Percentiles rank a stretch among this genome's conserved stretches.
These are phyloP conservation scores for Silurus asotus DNA, from an alignment of 2,113 vertebrate genomes.

Conservation along the genomic window DNA sequence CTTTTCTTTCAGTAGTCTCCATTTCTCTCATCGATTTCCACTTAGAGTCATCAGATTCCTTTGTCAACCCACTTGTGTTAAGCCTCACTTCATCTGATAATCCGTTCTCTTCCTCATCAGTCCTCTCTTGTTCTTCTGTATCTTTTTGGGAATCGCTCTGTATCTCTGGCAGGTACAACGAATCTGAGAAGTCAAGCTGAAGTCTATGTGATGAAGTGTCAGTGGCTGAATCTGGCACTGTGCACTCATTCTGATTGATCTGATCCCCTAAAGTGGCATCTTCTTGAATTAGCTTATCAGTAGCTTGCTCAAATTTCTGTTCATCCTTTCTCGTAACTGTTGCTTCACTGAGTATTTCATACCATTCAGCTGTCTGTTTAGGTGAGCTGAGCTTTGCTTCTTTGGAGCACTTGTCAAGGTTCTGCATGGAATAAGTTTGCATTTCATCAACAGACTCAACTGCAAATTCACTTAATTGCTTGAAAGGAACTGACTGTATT, in stretches of 20 bases:
- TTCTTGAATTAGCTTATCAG: background rate
- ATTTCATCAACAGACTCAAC: background rate
- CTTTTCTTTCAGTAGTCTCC: slow-evolving; percentile 48
- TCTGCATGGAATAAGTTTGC: background rate
- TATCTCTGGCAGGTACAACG: background rate
- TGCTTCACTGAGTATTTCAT: background rate
- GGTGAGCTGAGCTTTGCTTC: background rate
- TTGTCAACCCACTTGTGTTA: slow-evolving; percentile 20
- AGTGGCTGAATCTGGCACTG: background rate
- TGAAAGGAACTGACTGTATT: background rate
- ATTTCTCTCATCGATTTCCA: slow-evolving; percentile 42
- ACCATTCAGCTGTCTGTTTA: slow-evolving; percentile 4
- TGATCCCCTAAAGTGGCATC: background rate
- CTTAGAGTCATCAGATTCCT: background rate
- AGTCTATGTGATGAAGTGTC: background rate
- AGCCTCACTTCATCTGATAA: background rate
- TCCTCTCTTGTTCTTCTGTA: slow-evolving; percentile 5
- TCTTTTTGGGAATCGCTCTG: background rate
- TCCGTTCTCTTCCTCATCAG: background rate
- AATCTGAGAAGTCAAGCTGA: background rate
- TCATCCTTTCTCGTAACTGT: background rate
- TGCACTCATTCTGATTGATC: background rate
- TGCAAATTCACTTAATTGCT: background rate
- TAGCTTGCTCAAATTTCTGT: slow-evolving; percentile 1
- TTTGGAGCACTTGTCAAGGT: slow-evolving; percentile 12